These are phyloP conservation scores for Anoplius nigerrimus DNA, from an alignment of 2,888 invertebrate genomes.

Conservation along the genomic window DNA sequence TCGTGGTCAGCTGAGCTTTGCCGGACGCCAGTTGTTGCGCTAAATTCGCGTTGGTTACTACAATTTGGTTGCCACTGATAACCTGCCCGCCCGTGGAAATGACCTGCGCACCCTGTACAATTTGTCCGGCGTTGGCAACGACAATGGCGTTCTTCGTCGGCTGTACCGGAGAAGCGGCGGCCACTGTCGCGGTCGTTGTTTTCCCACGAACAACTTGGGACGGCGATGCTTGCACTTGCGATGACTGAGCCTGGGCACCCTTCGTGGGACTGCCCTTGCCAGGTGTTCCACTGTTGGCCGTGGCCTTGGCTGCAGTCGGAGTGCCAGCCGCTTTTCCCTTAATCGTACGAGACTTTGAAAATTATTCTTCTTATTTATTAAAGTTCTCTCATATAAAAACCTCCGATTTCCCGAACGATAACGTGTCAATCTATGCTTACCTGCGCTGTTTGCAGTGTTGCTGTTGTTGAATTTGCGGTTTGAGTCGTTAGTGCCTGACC, in stretches of 20 bases:
- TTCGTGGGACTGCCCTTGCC: slow-evolving; percentile 61
- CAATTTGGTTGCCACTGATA: slow-evolving; percentile 80
- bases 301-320: slow-evolving; percentile 32
- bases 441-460: slow-evolving; percentile 41
- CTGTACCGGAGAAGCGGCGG: slow-evolving; percentile 53
- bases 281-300: slow-evolving; percentile 26
- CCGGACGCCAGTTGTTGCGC: slow-evolving; percentile 89
- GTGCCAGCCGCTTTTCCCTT: slow-evolving; percentile 61
- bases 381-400: no score
- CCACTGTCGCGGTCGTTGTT: slow-evolving; percentile 53
- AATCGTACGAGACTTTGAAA: neutral
- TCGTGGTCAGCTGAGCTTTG: slow-evolving; percentile 88
- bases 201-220: slow-evolving; percentile 58
- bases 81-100: slow-evolving; percentile 71
- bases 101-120: slow-evolving; percentile 68
- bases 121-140: slow-evolving; percentile 69
- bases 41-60: slow-evolving; percentile 84
- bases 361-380: no score
- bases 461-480: slow-evolving; percentile 33
- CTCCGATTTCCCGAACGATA: neutral
- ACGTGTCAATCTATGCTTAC: slow-evolving; percentile 4
- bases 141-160: slow-evolving; percentile 66
- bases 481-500: slow-evolving; percentile 77
- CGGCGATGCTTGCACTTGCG: slow-evolving; percentile 57
- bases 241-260: slow-evolving; percentile 63